Evolutionary conservation across 2,888 invertebrate genomes (phyloP).

Genomic region (Schrankia costaestrigalis): DNA sequence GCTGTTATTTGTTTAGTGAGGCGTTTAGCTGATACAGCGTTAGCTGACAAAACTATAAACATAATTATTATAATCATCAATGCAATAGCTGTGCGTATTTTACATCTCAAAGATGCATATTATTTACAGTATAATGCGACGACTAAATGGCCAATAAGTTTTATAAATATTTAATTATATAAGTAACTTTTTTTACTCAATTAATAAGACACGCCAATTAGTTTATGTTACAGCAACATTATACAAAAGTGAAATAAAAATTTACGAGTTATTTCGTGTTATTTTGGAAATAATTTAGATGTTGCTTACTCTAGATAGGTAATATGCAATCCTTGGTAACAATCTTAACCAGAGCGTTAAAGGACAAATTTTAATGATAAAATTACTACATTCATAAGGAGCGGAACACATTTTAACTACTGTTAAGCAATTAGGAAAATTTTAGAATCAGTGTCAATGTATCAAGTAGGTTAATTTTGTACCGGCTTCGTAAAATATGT

Average conservation of each 20-base stretch:
- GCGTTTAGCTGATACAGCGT: too few relatives aligned
- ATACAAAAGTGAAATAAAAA: slow-evolving; percentile 28
- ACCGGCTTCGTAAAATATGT: slow-evolving; percentile 5
- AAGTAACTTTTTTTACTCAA: slow-evolving; percentile 7
- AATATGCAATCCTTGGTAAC: slow-evolving; percentile 56
- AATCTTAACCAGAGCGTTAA: slow-evolving; percentile 65
- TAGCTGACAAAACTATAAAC: too few relatives aligned
- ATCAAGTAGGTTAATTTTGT: slow-evolving; percentile 11
- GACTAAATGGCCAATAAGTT: too few relatives aligned
- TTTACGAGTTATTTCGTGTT: slow-evolving; percentile 42
- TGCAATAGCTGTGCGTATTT: too few relatives aligned
- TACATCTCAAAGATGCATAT: too few relatives aligned
- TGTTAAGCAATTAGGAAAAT: slow-evolving; percentile 22
- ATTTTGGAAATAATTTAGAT: slow-evolving; percentile 46
- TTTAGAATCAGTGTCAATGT: slow-evolving; percentile 20
- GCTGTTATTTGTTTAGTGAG: too few relatives aligned
- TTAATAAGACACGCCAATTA: slow-evolving; percentile 20
- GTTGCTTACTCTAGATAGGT: slow-evolving; percentile 40
- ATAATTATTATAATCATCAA: too few relatives aligned
- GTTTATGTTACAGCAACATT: slow-evolving; percentile 15
- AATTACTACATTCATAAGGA: slow-evolving; percentile 36
- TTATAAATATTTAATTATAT: too few relatives aligned
- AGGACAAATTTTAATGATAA: slow-evolving; percentile 44
- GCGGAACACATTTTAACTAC: slow-evolving; percentile 24
- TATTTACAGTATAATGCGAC: too few relatives aligned